Evolutionary conservation across 2,888 invertebrate genomes (phyloP).

Genomic region (Penaeus monodon): DNA sequence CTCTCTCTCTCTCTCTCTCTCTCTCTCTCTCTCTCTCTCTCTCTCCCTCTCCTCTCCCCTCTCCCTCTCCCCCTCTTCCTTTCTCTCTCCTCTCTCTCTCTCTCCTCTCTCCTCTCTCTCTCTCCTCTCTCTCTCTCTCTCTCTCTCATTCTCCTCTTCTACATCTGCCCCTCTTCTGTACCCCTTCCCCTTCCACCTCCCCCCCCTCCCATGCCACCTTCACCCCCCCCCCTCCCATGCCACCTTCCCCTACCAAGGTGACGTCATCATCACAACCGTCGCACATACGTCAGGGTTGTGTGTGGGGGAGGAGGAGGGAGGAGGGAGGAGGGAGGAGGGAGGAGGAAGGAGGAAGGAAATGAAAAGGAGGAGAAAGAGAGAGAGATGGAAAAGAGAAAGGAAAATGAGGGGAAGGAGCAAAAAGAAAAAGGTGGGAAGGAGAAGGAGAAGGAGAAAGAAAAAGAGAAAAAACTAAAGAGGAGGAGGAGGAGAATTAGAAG

Average conservation of each 20-base stretch:
- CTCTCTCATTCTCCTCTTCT: slow-evolving; percentile 68
- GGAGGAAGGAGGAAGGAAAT: no score
- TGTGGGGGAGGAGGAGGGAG: not conserved
- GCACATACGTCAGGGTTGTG: not conserved
- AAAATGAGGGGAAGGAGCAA: not conserved
- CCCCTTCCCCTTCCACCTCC: not conserved
- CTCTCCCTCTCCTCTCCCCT: not conserved
- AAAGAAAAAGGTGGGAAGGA: no score
- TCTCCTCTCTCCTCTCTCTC: not conserved
- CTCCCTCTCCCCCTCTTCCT: not conserved
- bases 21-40: not conserved
- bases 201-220: not conserved
- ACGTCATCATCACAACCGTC: not conserved
- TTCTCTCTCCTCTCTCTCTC: not conserved
- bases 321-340: no score
- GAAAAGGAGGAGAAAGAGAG: no score
- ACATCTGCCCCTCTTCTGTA: slow-evolving; percentile 65
- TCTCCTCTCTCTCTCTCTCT: slow-evolving; percentile 66
- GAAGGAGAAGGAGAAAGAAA: no score
- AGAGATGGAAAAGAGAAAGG: no score
- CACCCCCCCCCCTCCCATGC: no score
- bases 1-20: not conserved
- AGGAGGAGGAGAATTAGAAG: no score
- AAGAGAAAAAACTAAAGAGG: no score
- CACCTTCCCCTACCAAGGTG: not conserved